Conservation (phyloP, 2,888 invertebrate species). For the Onthophagus sagittarius region DNA sequence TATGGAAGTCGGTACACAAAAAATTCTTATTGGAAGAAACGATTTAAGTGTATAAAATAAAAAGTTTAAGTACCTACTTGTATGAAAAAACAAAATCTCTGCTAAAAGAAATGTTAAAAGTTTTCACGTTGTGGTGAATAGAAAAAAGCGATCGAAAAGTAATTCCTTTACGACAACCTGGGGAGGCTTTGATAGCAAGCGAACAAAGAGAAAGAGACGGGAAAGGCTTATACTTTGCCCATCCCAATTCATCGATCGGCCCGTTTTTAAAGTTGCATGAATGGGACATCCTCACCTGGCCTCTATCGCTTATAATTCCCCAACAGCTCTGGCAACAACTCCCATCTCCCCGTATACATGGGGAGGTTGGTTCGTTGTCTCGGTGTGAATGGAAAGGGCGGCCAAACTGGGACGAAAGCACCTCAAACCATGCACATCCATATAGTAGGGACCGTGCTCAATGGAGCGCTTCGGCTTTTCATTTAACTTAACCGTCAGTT, state of each 20-base stretch:
- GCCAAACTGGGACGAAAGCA: background rate
- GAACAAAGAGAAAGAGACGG: background rate
- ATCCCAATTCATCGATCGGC: background rate
- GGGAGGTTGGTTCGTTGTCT: background rate
- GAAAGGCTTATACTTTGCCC: background rate
- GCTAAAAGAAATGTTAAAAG: background rate
- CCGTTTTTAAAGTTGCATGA: conserved; percentile 11
- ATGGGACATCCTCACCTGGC: conserved; percentile 1
- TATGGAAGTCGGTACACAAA: too few relatives aligned
- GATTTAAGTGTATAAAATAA: too few relatives aligned
- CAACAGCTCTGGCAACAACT: background rate
- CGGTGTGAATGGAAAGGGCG: background rate
- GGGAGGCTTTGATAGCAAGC: background rate
- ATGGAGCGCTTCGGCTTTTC: conserved; percentile 21
- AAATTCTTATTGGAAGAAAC: too few relatives aligned
- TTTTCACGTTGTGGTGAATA: background rate
- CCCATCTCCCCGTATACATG: background rate
- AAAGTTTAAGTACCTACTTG: too few relatives aligned
- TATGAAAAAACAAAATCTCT: background rate
- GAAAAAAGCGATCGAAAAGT: background rate
- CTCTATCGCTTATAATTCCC: background rate
- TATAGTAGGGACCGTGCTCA: background rate
- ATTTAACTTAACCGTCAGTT: conserved; percentile 24
- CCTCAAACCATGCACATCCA: background rate
- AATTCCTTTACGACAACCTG: background rate